Base-by-base conservation (phyloP, 2,888 invertebrate genomes). In the Argyresthia goedartella region DNA sequence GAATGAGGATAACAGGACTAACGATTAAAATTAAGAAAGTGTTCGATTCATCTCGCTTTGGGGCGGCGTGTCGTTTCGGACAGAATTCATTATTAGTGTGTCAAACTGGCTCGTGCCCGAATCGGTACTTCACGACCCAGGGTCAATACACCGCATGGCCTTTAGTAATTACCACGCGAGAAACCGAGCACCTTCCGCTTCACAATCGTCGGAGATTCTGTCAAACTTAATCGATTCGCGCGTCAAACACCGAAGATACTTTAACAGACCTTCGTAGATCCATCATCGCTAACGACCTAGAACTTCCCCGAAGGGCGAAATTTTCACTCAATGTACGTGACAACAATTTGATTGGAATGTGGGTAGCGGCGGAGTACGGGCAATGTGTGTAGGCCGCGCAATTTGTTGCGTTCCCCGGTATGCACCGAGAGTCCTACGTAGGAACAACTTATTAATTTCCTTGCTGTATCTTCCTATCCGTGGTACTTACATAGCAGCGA, bases 211-310 rank as follows among this genome's bases (percentile, higher is more conserved):
- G 66, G 68, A 71, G 73, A 72, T 65, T 74, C 77, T 76, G 77
- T 77, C 81, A 72, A 77, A 78, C 68, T 68, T 77, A 81, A 85
- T 82, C 81, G 80, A 81, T 79, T 76, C 71, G 62, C 66, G 65
- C 66, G 75, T 78, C 77, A 73, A 68, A 63, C 57, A 54, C 58
- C 64, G 57, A 65, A 66, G 70, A 2, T 25, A 6, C 67, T 66
- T 67, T 64, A 67, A 67, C 59, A 64, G 65, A 60, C 66, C 61
- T 59, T 59, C 51, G 65, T 60, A 63, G 60, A 73, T 72, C 66
- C 71, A 77, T 76, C 75, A 72, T 62, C 58, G 59, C 63, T 71
- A 73, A 74, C 71, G 73, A 71, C 64, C 64, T 60, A 60, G 56
- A 65, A 71, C 68, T 72, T 73, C 65, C 70, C 66, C 59, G 64